phyloP scores from a whole-genome alignment of 2,888 invertebrate species.

The Leptothorax acervorum region DNA sequence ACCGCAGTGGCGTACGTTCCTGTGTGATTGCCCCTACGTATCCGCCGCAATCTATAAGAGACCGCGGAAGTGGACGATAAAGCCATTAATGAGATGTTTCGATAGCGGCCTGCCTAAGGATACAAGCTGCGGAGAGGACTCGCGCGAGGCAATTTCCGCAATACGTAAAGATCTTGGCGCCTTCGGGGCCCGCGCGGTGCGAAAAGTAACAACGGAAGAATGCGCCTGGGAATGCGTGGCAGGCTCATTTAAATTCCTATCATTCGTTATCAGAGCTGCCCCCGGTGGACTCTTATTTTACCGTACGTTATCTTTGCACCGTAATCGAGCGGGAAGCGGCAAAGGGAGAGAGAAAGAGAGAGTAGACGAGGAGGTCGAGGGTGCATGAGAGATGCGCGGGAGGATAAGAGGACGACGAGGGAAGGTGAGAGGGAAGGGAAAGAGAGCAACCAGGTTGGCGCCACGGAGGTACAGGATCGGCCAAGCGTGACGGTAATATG shows the following conservation, averaged over 20 bases:
- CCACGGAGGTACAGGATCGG: slow-evolving; percentile 75
- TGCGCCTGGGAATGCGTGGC: slow-evolving; percentile 22
- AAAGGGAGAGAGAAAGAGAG: slow-evolving; percentile 12
- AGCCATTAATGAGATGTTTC: slow-evolving; percentile 47
- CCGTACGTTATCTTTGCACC: slow-evolving; percentile 3
- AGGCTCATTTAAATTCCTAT: slow-evolving; percentile 63
- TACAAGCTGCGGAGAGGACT: slow-evolving; percentile 20
- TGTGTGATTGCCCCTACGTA: slow-evolving; percentile 8
- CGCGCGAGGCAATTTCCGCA: slow-evolving; percentile 48
- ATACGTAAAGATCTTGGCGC: slow-evolving; percentile 34
- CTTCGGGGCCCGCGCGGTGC: slow-evolving; percentile 13
- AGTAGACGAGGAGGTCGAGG: neutral
- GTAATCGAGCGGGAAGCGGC: slow-evolving; percentile 58
- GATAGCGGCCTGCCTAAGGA: slow-evolving; percentile 10
- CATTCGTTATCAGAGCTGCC: slow-evolving; percentile 54
- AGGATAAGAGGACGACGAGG: slow-evolving; percentile 22
- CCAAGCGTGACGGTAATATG: slow-evolving; percentile 83
- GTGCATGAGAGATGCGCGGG: slow-evolving; percentile 29
- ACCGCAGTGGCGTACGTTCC: slow-evolving; percentile 2
- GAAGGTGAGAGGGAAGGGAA: slow-evolving; percentile 38
- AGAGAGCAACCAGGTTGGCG: slow-evolving; percentile 71
- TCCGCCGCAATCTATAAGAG: slow-evolving; percentile 1
- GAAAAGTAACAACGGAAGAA: slow-evolving; percentile 33
- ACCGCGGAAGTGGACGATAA: slow-evolving; percentile 44
- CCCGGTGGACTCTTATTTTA: slow-evolving; percentile 36